These are phyloP conservation scores for Gymnoscelis rufifasciata DNA, from an alignment of 2,888 invertebrate genomes.

Conservation along the genomic window DNA sequence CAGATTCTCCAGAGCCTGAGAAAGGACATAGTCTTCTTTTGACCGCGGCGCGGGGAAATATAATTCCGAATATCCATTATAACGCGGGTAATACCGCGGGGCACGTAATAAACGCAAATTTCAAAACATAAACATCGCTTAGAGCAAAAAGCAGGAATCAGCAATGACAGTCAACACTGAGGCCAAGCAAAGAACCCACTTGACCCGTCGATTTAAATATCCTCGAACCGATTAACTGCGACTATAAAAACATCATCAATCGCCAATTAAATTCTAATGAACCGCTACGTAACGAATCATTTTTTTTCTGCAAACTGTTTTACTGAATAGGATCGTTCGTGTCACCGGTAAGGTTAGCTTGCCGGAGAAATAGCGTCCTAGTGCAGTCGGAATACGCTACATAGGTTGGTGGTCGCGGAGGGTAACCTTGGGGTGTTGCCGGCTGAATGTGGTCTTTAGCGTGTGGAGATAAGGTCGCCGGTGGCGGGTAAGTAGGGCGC, in stretches of 20 bases:
- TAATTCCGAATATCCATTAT: too few relatives aligned
- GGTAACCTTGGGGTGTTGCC: constrained; percentile 25
- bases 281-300: constrained; percentile 36
- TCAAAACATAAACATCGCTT: too few relatives aligned
- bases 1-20: too few relatives aligned
- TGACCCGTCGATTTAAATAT: constrained; percentile 19
- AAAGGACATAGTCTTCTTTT: too few relatives aligned
- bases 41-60: too few relatives aligned
- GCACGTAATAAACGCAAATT: too few relatives aligned
- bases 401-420: constrained; percentile 30
- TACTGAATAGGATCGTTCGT: constrained; percentile 69
- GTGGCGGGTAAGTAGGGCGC: constrained; percentile 61
- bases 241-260: constrained; percentile 26
- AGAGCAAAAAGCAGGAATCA: background rate
- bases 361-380: constrained; percentile 35
- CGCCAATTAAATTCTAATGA: constrained; percentile 39
- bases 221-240: constrained; percentile 17
- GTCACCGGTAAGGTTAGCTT: constrained; percentile 42
- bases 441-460: constrained; percentile 34
- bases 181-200: constrained; percentile 18
- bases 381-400: constrained; percentile 28
- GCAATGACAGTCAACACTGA: background rate
- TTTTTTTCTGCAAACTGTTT: constrained; percentile 63
- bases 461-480: constrained; percentile 34
- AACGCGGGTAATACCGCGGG: too few relatives aligned